These are phyloP conservation scores for Macropis europaea DNA, from an alignment of 2,888 invertebrate species.

Conservation along the genomic window DNA sequence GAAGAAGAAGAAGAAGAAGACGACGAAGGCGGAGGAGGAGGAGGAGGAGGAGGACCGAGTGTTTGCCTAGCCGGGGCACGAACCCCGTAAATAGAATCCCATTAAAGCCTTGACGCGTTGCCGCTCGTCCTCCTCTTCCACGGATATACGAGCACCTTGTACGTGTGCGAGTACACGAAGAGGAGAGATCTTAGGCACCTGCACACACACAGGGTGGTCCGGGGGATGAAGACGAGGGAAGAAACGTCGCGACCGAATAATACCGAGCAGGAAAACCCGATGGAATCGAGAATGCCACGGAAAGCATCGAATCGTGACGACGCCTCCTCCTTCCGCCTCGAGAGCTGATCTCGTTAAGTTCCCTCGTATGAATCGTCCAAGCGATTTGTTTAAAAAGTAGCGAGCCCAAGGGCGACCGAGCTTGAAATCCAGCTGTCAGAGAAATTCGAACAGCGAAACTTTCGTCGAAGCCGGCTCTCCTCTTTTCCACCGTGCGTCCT, in stretches of 20 bases:
- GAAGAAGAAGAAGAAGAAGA: not conserved
- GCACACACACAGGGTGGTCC: slow-evolving; percentile 17
- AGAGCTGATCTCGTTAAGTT: too few species aligned
- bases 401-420: too few species aligned
- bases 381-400: too few species aligned
- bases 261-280: slow-evolving; percentile 14
- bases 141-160: slow-evolving; percentile 21
- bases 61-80: slow-evolving; percentile 76
- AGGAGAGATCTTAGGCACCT: slow-evolving; percentile 35
- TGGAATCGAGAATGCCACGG: slow-evolving; percentile 30
- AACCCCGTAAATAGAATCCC: slow-evolving; percentile 78
- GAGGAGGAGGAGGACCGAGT: slow-evolving; percentile 54
- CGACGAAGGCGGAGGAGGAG: not conserved
- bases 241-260: slow-evolving; percentile 53
- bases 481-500: not conserved
- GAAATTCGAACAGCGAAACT: too few species aligned
- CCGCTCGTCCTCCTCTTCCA: slow-evolving; percentile 60
- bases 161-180: slow-evolving; percentile 19
- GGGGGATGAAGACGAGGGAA: slow-evolving; percentile 14
- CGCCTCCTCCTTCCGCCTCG: too few species aligned
- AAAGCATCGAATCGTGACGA: slow-evolving; percentile 31
- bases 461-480: too few species aligned
- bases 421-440: too few species aligned
- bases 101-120: slow-evolving; percentile 76
- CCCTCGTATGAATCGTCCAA: too few species aligned